Base-by-base conservation (phyloP, 2,888 invertebrate genomes). In the Thecocarcelia acutangulata region DNA sequence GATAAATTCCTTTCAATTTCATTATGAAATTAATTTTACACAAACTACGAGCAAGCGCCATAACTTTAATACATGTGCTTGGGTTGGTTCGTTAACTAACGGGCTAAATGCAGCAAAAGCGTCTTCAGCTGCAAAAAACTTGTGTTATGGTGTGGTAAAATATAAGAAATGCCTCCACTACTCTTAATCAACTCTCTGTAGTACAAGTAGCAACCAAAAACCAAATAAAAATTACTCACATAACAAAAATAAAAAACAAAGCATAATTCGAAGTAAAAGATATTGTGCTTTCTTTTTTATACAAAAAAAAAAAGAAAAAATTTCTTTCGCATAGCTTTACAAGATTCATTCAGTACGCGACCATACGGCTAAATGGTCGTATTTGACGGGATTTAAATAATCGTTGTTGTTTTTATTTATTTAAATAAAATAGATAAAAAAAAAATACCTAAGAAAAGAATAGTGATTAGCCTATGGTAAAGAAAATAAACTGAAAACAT, bases 331-430 rank as follows among this genome's bases (percentile, higher is more conserved):
- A 85, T 85, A 79, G 84, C 84, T 80, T 63, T 80, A 84, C 84
- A 84, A 88, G 86, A 86, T 88, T 88, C 88, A 89, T 89, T 89
- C 88, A 88, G 87, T 88, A 86, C 85, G 85, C 85, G 87, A 86
- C 89, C 86, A 85, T 86, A 85, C 85, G 85, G 83, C 84, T 85
- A 84, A 84, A 79, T 87, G 86, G 88, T 88, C 87, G 87, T 85
- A 84, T 85, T 84, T 84, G 83, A 84, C 78, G 84, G 82, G 79
- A 78, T 75, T 78, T 70, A 58, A 78, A 63, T 46, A 42, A 19
- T 56, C 70, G 8, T 48, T 12, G n/a, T 48, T 58, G 54, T 15
- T 56, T 24, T 75, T 68, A 50, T 56, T 61, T 76, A 19, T 40
- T 37, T 33, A 56, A 61, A 72, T 12, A 44, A 75, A 75, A 54